Evolutionary conservation across 2,113 vertebrate genomes (phyloP).

Genomic region (Cyanoramphus novaezelandiae): DNA sequence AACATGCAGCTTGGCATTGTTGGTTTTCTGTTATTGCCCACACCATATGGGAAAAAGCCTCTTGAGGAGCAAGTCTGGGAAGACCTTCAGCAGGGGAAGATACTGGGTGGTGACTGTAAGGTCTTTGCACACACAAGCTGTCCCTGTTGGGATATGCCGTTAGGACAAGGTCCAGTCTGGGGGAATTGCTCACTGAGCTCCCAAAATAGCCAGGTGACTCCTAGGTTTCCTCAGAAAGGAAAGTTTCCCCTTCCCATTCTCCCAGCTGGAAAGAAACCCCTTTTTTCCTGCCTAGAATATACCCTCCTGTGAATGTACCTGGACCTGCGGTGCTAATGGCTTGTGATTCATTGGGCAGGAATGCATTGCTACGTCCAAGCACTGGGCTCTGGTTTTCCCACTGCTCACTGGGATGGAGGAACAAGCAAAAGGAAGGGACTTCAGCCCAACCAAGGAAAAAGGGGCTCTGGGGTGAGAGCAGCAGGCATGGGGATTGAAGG

Average conservation of each 20-base stretch:
- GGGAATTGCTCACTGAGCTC: background rate
- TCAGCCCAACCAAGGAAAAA: background rate
- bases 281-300: background rate
- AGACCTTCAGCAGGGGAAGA: background rate
- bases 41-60: background rate
- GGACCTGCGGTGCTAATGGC: background rate
- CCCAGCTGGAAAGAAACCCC: background rate
- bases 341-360: slow-evolving; percentile 8
- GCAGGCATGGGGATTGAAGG: background rate
- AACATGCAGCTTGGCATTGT: rapidly evolving
- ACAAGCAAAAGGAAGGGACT: background rate
- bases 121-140: background rate
- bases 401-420: background rate
- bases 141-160: background rate
- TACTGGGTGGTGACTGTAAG: background rate
- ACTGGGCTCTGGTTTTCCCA: background rate
- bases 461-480: background rate
- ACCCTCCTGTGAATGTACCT: background rate
- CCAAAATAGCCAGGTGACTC: background rate
- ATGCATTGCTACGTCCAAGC: background rate
- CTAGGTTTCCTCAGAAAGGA: background rate
- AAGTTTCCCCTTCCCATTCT: background rate
- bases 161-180: background rate
- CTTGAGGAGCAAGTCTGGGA: background rate
- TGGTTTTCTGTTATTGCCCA: background rate